Base-by-base conservation (phyloP, 2,113 vertebrate genomes). In the Pedionomus torquatus region DNA sequence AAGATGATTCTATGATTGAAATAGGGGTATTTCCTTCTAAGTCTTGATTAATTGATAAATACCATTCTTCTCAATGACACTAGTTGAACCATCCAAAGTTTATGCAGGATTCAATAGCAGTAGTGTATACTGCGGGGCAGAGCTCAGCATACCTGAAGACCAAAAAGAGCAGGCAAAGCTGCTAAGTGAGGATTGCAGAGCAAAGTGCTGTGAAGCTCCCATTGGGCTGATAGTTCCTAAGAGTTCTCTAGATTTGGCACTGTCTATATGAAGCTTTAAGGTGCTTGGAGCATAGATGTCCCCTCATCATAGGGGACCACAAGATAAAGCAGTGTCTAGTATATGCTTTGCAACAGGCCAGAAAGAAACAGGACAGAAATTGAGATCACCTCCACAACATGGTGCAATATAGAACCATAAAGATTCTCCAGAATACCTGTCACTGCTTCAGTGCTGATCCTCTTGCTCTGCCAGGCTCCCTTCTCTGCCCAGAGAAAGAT, bases 401-500 rank as follows among this genome's bases (percentile, higher is more conserved):
- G 25, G 16, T 5, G 17, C 57, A 37, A 46, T 10, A 13, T 3
- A 69, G 76, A 63, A 83, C 6, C 11, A 74, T 21, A 43, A 31
- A 61, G 43, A 76, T 71, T 65, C 52, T 60, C 30, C 61, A 25
- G 23, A 74, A 58, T 93, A 99, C 98, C 98, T 98, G 98, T 98
- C 92, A 98, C 95, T n/a, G 98, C 98, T 43, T 90, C 41, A 11
- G 98, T 97, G 43, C 98, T 96, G 3, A 93, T 97, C 94, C 97
- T 99, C 97, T 77, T 98, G 98, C 98, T 99, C 35, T 89, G 87
- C 85, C 48, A 95, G 87, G 20, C 74, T 75, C 97, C 98, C 23
- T 97, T 98, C 93, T 98, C 83, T 43, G 98, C 98, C 98, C 98
- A 99, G 74, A 99, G 78, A 21, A 97, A 94, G 93, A 99, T 96